Base-by-base conservation (phyloP, 2,888 invertebrate species). In the Orthosia gothica region DNA sequence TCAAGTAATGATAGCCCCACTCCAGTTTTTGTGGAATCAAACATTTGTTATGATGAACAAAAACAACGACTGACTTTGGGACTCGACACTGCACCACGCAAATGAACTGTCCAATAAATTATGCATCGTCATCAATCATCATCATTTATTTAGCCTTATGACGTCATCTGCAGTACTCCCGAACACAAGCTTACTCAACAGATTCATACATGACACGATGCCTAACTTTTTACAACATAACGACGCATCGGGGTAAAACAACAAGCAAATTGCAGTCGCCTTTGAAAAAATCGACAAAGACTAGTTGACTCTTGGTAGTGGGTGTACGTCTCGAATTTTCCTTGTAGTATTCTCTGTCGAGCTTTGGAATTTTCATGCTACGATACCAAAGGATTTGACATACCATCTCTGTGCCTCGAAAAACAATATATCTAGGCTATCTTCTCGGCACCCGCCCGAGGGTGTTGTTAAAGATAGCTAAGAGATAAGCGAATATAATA, bases 141-240 rank as follows among this genome's bases (percentile, higher is more conserved):
- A 40, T 66, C n/a, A 58, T 58, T 59, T 47, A 65, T 74, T 59
- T 49, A 32, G 50, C 9, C 9, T 23, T 15, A 23, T 68, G 47
- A 52, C 57, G 75, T 74, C 74, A 74, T 7, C 15, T 7, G 52
- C n/a, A 54, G 20, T 15, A 23, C 20, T 74, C 40, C 13, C 23
- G 18, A 16, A 45, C n/a, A 54, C 47, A 59, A 65, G 32, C 15
- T 20, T 20, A 20, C 50, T 59, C 23, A n/a, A 13, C 18, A 45
- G 20, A 45, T 71, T 59, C 47, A 16, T 61, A n/a, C 61, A 71
- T 61, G 5, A 16, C 49, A 50, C 16, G 13, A 11, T 72, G 40
- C 15, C 9, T 18, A 47, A 15, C 20, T 2, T 50, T 45, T 40
- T 23, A 3, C 16, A 26, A n/a, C 16, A 32, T 47, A 32, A 0